Evolutionary conservation across 2,888 invertebrate species (phyloP), one percentile per base, ranked within the genome.

Genomic region (Agriotes lineatus): DNA sequence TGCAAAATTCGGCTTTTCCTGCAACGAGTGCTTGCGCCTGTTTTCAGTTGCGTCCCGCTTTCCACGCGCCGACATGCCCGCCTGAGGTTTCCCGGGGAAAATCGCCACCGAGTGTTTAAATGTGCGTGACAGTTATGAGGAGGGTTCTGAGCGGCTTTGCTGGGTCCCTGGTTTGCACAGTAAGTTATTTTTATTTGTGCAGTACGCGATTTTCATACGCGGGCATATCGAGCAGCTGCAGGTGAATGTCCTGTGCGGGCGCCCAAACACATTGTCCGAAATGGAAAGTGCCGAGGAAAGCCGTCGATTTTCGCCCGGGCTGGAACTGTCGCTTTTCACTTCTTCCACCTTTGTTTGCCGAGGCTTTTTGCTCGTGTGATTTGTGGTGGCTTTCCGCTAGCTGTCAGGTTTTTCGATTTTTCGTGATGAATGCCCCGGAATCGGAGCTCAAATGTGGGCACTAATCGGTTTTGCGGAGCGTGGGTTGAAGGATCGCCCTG

Each of bases 101-200:
- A 50, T 56, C 25, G 57, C 39, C 18, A 52, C 33, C 52, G 20
- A 59, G 37, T 67, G 10, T 61, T 63, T 69, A 71, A 69, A 74
- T 74, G 74, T 74, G 74, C 52, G 69, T 71, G 33, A 65, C 73
- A 58, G 67, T 71, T 64, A 88, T 88, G 88, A 86, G 87, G 82
- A 83, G 87, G 59, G 87, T 88, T 22, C 86, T 88, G 58, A 87
- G 87, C 48, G 87, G 87, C 3, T 88, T 88, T 79, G 84, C 87
- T 3, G 88, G 88, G 74, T 85, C 87, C 74, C 86, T 79, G 37
- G 75, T 77, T 56, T 79, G 79, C 57, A 70, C 76, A 57, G 79
- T 79, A 77, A 79, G 79, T 78, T 61, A 37, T 52, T 63, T 68
- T 58, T 37, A 39, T 9, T 12, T 25, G 45, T 33, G 42, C 7